phyloP scores from a whole-genome alignment of 2,797 vertebrate species.

The Siniperca obscura region DNA sequence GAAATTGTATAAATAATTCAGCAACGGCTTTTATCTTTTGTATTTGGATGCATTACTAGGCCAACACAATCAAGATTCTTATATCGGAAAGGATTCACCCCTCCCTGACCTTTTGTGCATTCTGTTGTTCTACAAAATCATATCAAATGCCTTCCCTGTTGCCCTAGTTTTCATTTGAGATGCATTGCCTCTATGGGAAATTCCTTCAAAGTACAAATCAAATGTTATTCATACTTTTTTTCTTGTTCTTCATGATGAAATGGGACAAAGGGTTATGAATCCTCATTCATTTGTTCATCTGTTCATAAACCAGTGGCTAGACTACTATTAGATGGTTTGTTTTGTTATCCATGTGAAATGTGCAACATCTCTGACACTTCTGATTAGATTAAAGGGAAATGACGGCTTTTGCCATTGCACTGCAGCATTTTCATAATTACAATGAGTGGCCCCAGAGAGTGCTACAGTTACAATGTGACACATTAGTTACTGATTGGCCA shows the following conservation, averaged over 20 bases:
- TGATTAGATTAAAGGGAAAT: slow-evolving; percentile 21
- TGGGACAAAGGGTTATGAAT: neutral
- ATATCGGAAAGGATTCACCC: slow-evolving; percentile 38
- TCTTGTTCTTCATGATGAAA: neutral
- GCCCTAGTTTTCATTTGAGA: slow-evolving; percentile 28
- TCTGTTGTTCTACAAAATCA: slow-evolving; percentile 35
- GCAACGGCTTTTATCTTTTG: slow-evolving; percentile 51
- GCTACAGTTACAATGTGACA: neutral
- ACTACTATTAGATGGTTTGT: neutral
- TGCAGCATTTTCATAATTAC: slow-evolving; percentile 23
- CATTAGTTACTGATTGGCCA: neutral
- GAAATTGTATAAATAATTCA: slow-evolving; percentile 68
- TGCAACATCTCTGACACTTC: neutral
- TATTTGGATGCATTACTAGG: slow-evolving; percentile 52
- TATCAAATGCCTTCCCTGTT: slow-evolving; percentile 22
- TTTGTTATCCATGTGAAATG: slow-evolving; percentile 6
- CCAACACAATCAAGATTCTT: slow-evolving; percentile 31
- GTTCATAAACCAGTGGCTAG: slow-evolving; percentile 7
- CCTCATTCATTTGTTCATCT: slow-evolving; percentile 3
- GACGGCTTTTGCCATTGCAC: slow-evolving; percentile 9
- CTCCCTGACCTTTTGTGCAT: slow-evolving; percentile 51
- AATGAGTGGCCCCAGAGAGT: neutral
- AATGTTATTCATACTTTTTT: slow-evolving; percentile 5
- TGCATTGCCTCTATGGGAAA: neutral
- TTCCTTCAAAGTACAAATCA: slow-evolving; percentile 15